Conservation (phyloP, 2,888 invertebrate genomes). For the Chrysopilus asiliformis region DNA sequence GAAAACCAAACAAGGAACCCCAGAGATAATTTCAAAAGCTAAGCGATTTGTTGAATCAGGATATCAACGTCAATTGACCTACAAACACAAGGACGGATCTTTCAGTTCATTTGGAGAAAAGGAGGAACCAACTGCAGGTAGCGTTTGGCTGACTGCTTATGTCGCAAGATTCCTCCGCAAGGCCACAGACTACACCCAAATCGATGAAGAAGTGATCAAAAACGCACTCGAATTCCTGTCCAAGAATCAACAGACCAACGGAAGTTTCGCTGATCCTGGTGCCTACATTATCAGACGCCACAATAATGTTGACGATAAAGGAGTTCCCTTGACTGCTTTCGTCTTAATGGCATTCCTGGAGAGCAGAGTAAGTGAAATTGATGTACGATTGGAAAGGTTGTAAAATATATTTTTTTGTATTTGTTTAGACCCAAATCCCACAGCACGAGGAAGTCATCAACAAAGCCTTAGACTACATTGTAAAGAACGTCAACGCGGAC, state of each 20-base stretch:
- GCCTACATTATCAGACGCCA: conserved; percentile 22
- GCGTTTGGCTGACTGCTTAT: conserved; percentile 75
- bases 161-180: conserved; percentile 65
- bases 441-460: conserved; percentile 53
- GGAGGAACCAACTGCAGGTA: conserved; percentile 51
- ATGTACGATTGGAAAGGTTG: too few relatives aligned
- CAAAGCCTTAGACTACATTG: conserved; percentile 64
- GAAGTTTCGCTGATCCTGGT: conserved; percentile 67
- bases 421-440: conserved; percentile 6
- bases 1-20: conserved; percentile 52
- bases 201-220: conserved; percentile 53
- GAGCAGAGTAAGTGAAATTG: conserved; percentile 40
- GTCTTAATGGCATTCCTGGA: conserved; percentile 62
- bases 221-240: conserved; percentile 59
- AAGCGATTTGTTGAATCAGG: conserved; percentile 42
- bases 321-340: conserved; percentile 65
- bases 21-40: conserved; percentile 47
- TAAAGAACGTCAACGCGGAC: conserved; percentile 48
- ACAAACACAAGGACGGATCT: too few relatives aligned
- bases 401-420: too few relatives aligned
- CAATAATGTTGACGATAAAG: conserved; percentile 37
- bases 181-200: conserved; percentile 52
- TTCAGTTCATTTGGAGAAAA: too few relatives aligned
- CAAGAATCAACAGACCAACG: conserved; percentile 49
- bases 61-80: too few relatives aligned